Percentiles rank a stretch among this genome's conserved stretches.
phyloP scores from a whole-genome alignment of 2,797 vertebrate genomes.

The Cichlasoma orientale region DNA sequence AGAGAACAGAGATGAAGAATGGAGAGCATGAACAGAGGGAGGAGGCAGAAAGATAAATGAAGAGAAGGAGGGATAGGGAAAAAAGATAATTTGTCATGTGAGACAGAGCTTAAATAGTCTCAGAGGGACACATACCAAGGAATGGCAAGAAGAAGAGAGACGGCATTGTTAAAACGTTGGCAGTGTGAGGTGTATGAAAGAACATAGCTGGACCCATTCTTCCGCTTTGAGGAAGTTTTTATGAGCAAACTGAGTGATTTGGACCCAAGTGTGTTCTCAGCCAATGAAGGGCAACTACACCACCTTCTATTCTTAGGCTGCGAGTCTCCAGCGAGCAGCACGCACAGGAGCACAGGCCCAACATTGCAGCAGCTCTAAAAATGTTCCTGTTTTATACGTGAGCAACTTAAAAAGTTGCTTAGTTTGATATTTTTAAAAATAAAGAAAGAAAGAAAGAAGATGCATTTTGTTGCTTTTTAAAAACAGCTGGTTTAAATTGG shows the following conservation, averaged over 20 bases:
- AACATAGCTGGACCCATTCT: conserved; percentile 27
- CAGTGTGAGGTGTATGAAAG: conserved; percentile 31
- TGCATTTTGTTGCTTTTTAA: not conserved
- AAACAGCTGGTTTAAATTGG: not conserved
- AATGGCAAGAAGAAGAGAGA: conserved; percentile 43
- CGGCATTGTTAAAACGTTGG: conserved; percentile 51
- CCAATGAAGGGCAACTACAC: conserved; percentile 48
- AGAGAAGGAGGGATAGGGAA: not conserved
- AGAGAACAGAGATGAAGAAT: not conserved
- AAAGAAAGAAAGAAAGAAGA: not conserved
- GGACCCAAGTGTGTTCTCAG: conserved; percentile 25
- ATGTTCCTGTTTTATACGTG: not conserved
- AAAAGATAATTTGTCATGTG: conserved; percentile 54
- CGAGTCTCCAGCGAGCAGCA: conserved; percentile 23
- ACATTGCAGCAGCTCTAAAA: not conserved
- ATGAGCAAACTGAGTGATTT: conserved; percentile 47
- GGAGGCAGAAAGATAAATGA: conserved; percentile 1
- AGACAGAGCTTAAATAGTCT: conserved; percentile 34
- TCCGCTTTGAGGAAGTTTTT: conserved; percentile 38
- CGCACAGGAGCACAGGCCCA: not conserved
- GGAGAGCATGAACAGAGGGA: not conserved
- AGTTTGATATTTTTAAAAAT: not conserved
- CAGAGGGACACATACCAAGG: conserved; percentile 13
- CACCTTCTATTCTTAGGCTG: conserved; percentile 34
- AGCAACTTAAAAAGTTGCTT: not conserved